Evolutionary conservation across 1,140 invertebrate species (phyloP), one percentile per base, ranked within the genome.

Genomic region (Zaprionus davidi): DNA sequence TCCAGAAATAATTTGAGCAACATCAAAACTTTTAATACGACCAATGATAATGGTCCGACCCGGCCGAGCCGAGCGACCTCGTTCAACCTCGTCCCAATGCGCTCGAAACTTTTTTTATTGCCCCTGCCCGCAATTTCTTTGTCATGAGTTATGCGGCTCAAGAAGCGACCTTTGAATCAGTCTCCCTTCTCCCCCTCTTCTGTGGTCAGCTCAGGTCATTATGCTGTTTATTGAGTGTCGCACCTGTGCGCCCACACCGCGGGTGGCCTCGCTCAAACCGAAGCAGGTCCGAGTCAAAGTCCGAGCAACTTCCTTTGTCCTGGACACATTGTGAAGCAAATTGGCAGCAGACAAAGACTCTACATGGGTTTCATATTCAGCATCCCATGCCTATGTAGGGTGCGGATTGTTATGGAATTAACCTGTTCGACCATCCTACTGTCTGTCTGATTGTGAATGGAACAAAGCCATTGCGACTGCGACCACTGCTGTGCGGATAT

Each of bases 1-100:
- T 85, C 85, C 76, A 69, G 64, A 88, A 90, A 90, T 90, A 90
- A 90, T 90, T 90, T 90, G 82, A 80, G 72, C 85, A 90, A 90
- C 86, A 90, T 90, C 85, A 78, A 90, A 90, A 90, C 82, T 90
- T 90, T 90, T 90, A 90, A 90, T 90, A 90, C 81, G 82, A 78
- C 85, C 85, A 90, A 90, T 90, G 85, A 90, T 85, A 90, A 90
- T 90, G 85, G 78, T 13, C n/a, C 9, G 24, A 20, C 44, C 34
- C 22, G 46, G 58, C 38, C 65, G 46, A 69, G 55, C 59, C 36
- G 38, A 22, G 59, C 28, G 17, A 51, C n/a, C 15, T 24, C 20
- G 28, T 12, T 17, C 49, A 28, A 53, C 68, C 71, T 36, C 31
- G 31, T 38, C 22, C 53, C 68, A 36, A 15, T 22, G 58, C 49